These are phyloP conservation scores for Rhynchomys soricoides DNA, from an alignment of 2,113 vertebrate species.

Conservation along the genomic window DNA sequence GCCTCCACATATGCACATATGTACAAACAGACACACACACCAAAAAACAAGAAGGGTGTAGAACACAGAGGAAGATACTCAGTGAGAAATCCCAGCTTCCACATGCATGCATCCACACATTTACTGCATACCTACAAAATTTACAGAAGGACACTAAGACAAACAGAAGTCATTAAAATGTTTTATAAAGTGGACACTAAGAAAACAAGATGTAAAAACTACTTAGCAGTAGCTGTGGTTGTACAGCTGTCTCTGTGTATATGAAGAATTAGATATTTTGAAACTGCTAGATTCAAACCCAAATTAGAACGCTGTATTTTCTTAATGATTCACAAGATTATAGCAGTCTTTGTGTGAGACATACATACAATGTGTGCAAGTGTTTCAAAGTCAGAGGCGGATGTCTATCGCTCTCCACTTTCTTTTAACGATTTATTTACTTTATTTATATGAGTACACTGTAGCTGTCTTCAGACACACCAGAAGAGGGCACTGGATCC, in stretches of 20 bases:
- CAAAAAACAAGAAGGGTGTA: background rate
- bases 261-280: slow-evolving; percentile 11
- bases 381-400: background rate
- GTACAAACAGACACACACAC: background rate
- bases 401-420: background rate
- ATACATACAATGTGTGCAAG: background rate
- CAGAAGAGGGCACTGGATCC: too few species aligned
- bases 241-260: background rate
- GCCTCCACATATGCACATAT: background rate
- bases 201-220: background rate
- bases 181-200: background rate
- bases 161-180: background rate
- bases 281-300: background rate
- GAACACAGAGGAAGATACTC: background rate
- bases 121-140: background rate
- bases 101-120: background rate
- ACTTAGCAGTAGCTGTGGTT: background rate
- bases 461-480: too few species aligned
- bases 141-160: background rate
- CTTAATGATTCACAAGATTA: background rate
- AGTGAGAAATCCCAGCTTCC: background rate
- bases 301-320: background rate
- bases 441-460: too few species aligned
- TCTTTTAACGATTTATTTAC: background rate
- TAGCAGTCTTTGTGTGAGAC: background rate